Percentiles rank a stretch among this genome's conserved stretches.
Conservation (phyloP, 1,140 invertebrate species). For the Tenebrio molitor region DNA sequence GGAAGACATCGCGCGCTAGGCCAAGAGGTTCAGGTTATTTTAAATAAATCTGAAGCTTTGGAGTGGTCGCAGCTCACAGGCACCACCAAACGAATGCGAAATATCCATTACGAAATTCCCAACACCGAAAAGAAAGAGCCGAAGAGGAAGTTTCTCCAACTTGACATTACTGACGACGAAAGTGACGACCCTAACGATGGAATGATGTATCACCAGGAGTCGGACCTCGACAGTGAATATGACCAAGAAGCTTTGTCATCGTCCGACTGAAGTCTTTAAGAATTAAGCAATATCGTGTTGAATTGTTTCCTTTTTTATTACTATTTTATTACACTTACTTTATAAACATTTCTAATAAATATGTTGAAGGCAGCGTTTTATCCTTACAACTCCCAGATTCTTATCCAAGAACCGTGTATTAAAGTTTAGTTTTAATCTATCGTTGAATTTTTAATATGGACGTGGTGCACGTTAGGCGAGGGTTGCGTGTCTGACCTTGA, state of each 20-base stretch:
- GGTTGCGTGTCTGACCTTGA: too few species aligned
- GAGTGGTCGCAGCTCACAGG: conserved; percentile 56
- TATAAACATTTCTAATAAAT: conserved; percentile 1
- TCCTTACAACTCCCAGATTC: too few species aligned
- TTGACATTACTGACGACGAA: conserved; percentile 48
- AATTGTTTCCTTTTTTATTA: too few species aligned
- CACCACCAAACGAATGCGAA: conserved; percentile 47
- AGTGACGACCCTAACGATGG: conserved; percentile 48
- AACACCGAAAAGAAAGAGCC: conserved; percentile 49
- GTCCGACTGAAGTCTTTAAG: conserved; percentile 3
- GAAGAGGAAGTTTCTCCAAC: conserved; percentile 40
- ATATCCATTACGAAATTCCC: conserved; percentile 55
- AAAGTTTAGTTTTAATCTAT: too few species aligned
- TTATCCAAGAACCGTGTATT: too few species aligned
- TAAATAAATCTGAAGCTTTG: conserved; percentile 52
- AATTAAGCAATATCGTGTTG: too few species aligned
- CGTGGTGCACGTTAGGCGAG: too few species aligned
- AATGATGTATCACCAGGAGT: conserved; percentile 47
- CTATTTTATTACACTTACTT: too few species aligned
- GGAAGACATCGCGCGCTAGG: conserved; percentile 52
- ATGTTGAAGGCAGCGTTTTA: neutral
- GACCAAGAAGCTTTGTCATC: conserved; percentile 6
- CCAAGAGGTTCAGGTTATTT: conserved; percentile 49
- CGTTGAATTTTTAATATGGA: too few species aligned
- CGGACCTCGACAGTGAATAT: conserved; percentile 59